Conservation (phyloP, 2,797 vertebrate species). For the Spinus pinus region DNA sequence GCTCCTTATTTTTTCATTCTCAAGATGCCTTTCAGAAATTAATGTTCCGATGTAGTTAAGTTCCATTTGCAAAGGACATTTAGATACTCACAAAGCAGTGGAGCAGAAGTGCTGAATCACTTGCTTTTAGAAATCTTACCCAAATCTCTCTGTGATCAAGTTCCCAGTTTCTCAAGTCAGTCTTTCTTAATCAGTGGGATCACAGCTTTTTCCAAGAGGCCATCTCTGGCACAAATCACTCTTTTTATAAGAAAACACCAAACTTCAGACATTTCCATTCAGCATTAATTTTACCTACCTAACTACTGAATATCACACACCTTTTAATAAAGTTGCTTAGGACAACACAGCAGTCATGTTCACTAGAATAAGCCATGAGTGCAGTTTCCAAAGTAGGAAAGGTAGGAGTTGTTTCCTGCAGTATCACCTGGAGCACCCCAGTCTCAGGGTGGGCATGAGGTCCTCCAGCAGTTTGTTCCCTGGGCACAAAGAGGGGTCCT, state of each 20-base stretch:
- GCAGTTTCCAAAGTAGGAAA: not conserved
- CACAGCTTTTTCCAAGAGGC: not conserved
- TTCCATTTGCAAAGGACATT: not conserved
- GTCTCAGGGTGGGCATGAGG: not conserved
- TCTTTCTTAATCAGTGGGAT: not conserved
- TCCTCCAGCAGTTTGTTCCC: not conserved
- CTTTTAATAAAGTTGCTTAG: not conserved
- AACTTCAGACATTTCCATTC: not conserved
- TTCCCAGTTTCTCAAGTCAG: not conserved
- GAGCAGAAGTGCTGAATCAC: not conserved
- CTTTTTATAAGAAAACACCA: not conserved
- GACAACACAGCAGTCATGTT: not conserved
- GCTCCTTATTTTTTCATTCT: not conserved
- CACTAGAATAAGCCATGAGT: not conserved
- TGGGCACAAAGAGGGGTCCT: fast-evolving
- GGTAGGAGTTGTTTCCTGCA: not conserved
- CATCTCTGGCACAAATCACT: not conserved
- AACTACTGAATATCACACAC: not conserved
- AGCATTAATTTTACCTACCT: not conserved
- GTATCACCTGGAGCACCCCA: not conserved
- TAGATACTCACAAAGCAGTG: not conserved
- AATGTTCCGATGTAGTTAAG: not conserved
- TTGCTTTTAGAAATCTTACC: not conserved
- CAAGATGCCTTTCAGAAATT: not conserved
- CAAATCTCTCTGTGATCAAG: not conserved